A percentile compares a stretch with the other conserved stretches of the same genome.
Evolutionary conservation across 92 coral and sea anemone genomes (phyloP).

Genomic region (Porites lobata): DNA sequence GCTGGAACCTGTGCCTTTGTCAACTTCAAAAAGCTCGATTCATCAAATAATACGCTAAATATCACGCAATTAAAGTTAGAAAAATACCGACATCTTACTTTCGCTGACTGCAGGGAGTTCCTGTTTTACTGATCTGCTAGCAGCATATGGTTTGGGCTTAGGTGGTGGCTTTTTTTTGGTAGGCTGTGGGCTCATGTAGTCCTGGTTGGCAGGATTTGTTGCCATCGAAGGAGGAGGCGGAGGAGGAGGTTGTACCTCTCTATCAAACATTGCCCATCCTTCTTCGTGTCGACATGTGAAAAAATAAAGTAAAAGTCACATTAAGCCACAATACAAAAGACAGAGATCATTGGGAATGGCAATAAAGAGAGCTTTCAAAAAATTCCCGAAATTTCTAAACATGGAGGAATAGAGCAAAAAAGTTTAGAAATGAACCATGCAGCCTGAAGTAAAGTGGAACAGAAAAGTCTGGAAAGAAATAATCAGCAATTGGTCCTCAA

Average conservation of each 20-base stretch:
- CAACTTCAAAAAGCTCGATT: no score
- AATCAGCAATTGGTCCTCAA: no score
- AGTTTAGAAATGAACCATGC: no score
- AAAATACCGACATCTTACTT: constrained; percentile 11
- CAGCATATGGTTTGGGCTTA: constrained; percentile 91
- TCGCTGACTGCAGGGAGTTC: constrained; percentile 8
- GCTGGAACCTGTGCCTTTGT: no score
- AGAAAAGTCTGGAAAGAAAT: no score
- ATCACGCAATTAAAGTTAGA: background rate
- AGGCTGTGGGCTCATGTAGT: constrained; percentile 41
- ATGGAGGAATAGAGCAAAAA: no score
- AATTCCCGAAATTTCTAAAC: no score
- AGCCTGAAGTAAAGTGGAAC: no score
- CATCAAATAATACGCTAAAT: no score
- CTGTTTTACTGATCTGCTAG: constrained; percentile 43
- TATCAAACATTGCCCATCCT: constrained; percentile 88
- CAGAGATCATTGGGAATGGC: no score
- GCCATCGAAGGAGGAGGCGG: constrained; percentile 87
- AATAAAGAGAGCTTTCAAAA: no score
- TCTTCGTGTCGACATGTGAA: constrained; percentile 39
- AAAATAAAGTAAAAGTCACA: background rate
- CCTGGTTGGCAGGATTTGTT: constrained; percentile 74
- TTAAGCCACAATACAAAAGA: background rate
- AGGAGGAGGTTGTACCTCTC: constrained; percentile 63
- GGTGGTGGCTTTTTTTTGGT: constrained; percentile 84